These are phyloP conservation scores for Drosophila prosaltans DNA, from an alignment of 1,140 invertebrate species.

Conservation along the genomic window DNA sequence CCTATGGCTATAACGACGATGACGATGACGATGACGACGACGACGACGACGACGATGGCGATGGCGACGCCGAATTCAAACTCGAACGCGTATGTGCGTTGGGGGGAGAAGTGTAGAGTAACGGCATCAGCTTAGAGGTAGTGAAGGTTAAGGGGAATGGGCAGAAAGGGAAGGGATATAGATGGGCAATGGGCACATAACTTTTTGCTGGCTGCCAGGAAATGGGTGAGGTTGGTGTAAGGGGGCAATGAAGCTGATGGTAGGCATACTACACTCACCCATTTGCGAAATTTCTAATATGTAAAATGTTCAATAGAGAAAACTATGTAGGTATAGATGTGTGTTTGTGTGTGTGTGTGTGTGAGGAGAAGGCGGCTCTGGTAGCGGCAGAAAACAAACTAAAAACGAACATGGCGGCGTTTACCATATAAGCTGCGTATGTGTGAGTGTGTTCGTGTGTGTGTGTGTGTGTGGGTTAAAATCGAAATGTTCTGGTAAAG, in stretches of 20 bases:
- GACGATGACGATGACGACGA: slow-evolving; percentile 37
- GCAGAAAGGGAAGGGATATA: background rate
- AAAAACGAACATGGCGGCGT: slow-evolving; percentile 64
- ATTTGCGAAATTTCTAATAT: slow-evolving; percentile 81
- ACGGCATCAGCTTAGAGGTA: background rate
- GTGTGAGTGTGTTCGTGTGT: slow-evolving; percentile 23
- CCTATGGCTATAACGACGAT: slow-evolving; percentile 40
- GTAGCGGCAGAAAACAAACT: slow-evolving; percentile 44
- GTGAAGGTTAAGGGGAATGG: background rate
- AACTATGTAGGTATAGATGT: slow-evolving; percentile 63
- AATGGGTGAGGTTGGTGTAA: slow-evolving; percentile 18
- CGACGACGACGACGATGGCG: slow-evolving; percentile 26
- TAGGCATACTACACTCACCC: slow-evolving; percentile 61
- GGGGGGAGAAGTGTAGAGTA: background rate
- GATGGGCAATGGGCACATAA: slow-evolving; percentile 60
- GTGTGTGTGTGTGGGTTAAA: slow-evolving; percentile 30
- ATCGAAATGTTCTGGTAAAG: slow-evolving; percentile 74
- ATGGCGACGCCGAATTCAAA: slow-evolving; percentile 61
- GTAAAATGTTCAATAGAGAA: slow-evolving; percentile 82
- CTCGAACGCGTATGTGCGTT: slow-evolving; percentile 69
- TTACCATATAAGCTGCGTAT: slow-evolving; percentile 28
- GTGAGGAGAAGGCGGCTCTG: slow-evolving; percentile 21
- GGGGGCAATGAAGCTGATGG: background rate
- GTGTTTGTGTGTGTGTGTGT: slow-evolving; percentile 1
- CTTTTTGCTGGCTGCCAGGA: slow-evolving; percentile 49